Base-by-base conservation (phyloP, 2,797 vertebrate genomes). In the Gobionotothen gibberifrons region DNA sequence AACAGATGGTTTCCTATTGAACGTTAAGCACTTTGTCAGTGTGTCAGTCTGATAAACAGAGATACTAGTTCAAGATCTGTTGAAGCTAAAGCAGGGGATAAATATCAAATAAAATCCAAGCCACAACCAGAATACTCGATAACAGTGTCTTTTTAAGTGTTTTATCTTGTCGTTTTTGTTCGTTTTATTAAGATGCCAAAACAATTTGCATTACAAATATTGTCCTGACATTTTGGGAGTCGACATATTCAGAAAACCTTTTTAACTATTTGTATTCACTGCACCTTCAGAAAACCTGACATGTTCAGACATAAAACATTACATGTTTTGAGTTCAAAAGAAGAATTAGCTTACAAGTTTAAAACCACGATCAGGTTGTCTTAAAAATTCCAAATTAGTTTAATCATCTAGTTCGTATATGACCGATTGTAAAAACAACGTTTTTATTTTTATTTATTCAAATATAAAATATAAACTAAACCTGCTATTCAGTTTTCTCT, bases 1-100 rank as follows among this genome's bases (percentile, higher is more conserved):
- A 72, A 66, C 29, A 52, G 59, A 55, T 74, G 32, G 39, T 69
- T 64, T 76, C n/a, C 48, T 61, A 65, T 82, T 60, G 82, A 83
- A 53, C 66, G 53, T n/a, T n/a, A 79, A 57, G 62, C 56, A 36
- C 72, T 40, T 48, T 61, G 11, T 74, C 9, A 16, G 12, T 56
- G 21, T 76, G 62, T 52, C 42, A 64, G 52, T 73, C 55, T 65
- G 54, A 43, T 78, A 72, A 76, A 74, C 48, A 82, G 32, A 55
- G 5, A 14, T 17, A 11, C 11, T 64, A 19, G 16, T 44, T 55
- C 68, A 10, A 70, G 56, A 44, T 51, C 44, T 32, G 4, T n/a
- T 66, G 42, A 61, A 2, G 32, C 19, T 40, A 46, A 48, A 39
- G 19, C 16, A 49, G 1, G 8, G 42, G 6, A 9, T 43, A 19